These are phyloP conservation scores for Pseudorectes ferrugineus DNA, from an alignment of 2,113 vertebrate species.

Conservation along the genomic window DNA sequence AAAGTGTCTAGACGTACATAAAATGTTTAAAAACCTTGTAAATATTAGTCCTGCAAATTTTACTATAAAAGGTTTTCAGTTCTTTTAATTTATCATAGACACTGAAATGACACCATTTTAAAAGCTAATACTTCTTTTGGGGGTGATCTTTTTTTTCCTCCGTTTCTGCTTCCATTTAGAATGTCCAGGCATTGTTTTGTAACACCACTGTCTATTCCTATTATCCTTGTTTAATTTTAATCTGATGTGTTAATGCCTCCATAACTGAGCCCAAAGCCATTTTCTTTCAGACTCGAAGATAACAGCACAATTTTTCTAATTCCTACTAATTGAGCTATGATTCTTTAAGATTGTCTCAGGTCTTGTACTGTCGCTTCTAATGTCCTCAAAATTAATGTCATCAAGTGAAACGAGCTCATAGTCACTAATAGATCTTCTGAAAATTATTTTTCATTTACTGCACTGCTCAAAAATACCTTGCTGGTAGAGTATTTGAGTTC, in stretches of 20 bases:
- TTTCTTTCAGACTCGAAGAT: neutral
- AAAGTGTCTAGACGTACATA: neutral
- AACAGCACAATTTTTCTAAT: neutral
- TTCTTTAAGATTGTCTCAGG: neutral
- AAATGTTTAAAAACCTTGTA: neutral
- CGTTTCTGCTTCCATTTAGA: neutral
- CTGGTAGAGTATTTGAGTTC: neutral
- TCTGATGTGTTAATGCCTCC: neutral
- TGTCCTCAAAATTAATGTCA: neutral
- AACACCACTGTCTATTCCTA: neutral
- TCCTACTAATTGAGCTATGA: neutral
- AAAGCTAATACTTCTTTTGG: neutral
- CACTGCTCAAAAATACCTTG: neutral
- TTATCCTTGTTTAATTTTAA: neutral
- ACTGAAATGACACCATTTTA: neutral
- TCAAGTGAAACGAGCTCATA: neutral
- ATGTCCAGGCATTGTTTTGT: neutral
- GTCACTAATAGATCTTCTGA: neutral
- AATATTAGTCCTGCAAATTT: neutral
- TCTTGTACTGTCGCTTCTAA: neutral
- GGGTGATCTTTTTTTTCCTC: rapidly evolving
- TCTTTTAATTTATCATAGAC: neutral
- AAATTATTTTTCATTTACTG: neutral
- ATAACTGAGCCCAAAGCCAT: neutral
- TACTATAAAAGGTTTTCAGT: neutral